These are phyloP conservation scores for Sciurus carolinensis DNA, from an alignment of 2,797 vertebrate species.

Conservation along the genomic window DNA sequence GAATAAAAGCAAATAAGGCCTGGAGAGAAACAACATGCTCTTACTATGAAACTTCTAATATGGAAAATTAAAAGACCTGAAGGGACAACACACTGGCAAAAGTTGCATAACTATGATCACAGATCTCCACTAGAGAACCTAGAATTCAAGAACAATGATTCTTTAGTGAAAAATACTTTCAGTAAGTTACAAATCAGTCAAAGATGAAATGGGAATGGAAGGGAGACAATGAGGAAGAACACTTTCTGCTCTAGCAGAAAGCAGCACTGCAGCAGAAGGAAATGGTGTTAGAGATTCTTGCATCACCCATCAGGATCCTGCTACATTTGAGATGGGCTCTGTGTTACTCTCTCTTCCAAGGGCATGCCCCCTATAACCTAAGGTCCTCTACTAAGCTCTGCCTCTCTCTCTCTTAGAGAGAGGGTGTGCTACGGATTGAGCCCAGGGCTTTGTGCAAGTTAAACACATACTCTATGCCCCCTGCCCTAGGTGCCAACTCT, in stretches of 20 bases:
- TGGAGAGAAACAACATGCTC: constrained; percentile 14
- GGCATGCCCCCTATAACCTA: not conserved
- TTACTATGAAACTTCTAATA: not conserved
- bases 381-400: no score
- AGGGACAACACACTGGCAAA: not conserved
- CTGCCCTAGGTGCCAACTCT: not conserved
- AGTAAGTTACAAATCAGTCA: not conserved
- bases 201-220: not conserved
- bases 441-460: not conserved
- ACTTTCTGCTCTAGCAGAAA: not conserved
- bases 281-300: not conserved
- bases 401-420: not conserved
- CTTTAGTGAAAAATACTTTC: not conserved
- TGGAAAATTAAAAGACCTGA: not conserved
- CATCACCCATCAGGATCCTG: not conserved
- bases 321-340: not conserved
- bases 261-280: not conserved
- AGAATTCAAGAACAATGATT: not conserved
- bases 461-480: not conserved
- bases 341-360: not conserved
- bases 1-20: constrained; percentile 25
- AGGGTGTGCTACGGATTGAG: no score
- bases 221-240: not conserved
- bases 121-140: not conserved
- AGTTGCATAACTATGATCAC: not conserved